Evolutionary conservation across 2,888 invertebrate genomes (phyloP).

Genomic region (Archaeoteleia sp.): DNA sequence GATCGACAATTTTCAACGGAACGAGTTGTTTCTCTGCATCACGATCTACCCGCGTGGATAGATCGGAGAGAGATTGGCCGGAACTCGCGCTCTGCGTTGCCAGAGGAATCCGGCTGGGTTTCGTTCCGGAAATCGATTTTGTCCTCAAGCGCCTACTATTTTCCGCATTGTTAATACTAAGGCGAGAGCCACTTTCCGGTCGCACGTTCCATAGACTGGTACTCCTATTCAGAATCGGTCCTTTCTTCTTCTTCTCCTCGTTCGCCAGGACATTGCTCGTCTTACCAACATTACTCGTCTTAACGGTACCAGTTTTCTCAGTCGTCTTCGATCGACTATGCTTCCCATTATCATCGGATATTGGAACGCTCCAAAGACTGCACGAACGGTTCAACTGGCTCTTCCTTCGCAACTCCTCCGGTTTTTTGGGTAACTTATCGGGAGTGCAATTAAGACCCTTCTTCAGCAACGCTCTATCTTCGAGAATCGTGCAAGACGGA

Average conservation of each 20-base stretch:
- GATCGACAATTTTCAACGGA: slow-evolving; percentile 45
- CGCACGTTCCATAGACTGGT: slow-evolving; percentile 70
- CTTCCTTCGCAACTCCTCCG: slow-evolving; percentile 63
- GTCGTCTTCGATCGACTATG: not conserved
- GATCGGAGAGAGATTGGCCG: slow-evolving; percentile 72
- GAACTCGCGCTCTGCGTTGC: slow-evolving; percentile 62
- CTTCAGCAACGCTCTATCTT: slow-evolving; percentile 69
- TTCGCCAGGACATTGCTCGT: slow-evolving; percentile 21
- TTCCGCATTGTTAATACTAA: slow-evolving; percentile 18
- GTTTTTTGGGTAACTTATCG: slow-evolving; percentile 64
- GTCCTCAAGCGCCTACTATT: slow-evolving; percentile 52
- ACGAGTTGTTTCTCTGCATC: slow-evolving; percentile 56
- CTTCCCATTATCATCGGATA: slow-evolving; percentile 7
- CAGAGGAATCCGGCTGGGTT: slow-evolving; percentile 70
- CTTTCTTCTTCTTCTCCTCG: slow-evolving; percentile 14
- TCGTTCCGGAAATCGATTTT: slow-evolving; percentile 55
- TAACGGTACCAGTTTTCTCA: slow-evolving; percentile 5
- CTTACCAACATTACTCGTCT: slow-evolving; percentile 17
- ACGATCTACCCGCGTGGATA: slow-evolving; percentile 68
- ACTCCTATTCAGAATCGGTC: slow-evolving; percentile 62
- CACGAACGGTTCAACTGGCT: slow-evolving; percentile 64
- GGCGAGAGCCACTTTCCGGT: slow-evolving; percentile 28
- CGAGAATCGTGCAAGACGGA: slow-evolving; percentile 69
- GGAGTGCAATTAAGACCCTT: slow-evolving; percentile 64
- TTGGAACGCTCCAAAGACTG: slow-evolving; percentile 66